Percentiles rank a stretch among this genome's conserved stretches.
phyloP scores from a whole-genome alignment of 30 jellyfish, hydroid and myxozoan genomes.

The Turritopsis rubra region DNA sequence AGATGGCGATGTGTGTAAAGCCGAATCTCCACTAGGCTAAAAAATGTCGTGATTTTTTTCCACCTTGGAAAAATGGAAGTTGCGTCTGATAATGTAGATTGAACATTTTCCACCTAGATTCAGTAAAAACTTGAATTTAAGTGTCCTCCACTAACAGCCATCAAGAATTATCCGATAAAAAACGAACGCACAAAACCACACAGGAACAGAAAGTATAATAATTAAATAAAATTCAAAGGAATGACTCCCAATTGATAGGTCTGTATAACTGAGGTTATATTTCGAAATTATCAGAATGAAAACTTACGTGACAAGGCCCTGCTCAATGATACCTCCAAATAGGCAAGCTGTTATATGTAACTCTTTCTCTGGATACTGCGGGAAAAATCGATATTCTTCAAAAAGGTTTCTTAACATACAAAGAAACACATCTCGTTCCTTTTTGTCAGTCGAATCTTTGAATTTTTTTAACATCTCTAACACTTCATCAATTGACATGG shows the following conservation, averaged over 20 bases:
- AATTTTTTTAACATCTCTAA: conserved; percentile 81
- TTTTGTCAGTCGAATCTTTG: conserved; percentile 79
- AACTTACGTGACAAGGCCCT: conserved; percentile 94
- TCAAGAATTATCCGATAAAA: background rate
- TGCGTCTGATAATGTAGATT: too few relatives aligned
- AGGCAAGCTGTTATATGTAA: conserved; percentile 85
- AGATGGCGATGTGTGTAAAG: too few relatives aligned
- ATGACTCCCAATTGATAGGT: too few relatives aligned
- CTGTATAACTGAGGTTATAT: background rate
- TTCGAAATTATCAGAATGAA: background rate
- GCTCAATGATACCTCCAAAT: conserved; percentile 95
- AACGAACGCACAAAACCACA: background rate
- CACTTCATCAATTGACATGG: conserved; percentile 89
- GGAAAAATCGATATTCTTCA: conserved; percentile 90
- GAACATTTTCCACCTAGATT: too few relatives aligned
- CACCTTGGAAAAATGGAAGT: too few relatives aligned
- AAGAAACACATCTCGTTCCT: conserved; percentile 87
- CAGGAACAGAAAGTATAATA: background rate
- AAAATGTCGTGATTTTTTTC: too few relatives aligned
- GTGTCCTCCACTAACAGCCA: too few relatives aligned
- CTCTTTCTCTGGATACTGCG: conserved; percentile 94
- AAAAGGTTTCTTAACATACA: conserved; percentile 89
- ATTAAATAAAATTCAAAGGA: background rate
- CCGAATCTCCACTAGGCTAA: too few relatives aligned
- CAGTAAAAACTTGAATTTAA: too few relatives aligned